phyloP scores from a whole-genome alignment of 2,888 invertebrate genomes.

The Leistus spinibarbis region DNA sequence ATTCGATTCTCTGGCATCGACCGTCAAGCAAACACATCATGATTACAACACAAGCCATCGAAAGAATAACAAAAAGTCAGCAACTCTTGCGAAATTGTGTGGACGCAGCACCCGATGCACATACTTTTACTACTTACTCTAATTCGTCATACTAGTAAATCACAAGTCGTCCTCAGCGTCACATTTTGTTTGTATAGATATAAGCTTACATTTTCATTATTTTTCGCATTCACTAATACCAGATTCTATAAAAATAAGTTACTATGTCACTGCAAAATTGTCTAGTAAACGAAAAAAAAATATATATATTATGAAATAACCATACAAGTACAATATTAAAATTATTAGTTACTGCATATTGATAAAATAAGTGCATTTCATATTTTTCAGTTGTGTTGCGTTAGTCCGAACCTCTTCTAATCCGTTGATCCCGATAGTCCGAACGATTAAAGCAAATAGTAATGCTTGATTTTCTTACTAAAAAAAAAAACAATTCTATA shows the following conservation, averaged over 20 bases:
- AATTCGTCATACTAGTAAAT: background rate
- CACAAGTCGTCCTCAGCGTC: background rate
- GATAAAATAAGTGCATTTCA: too few relatives aligned
- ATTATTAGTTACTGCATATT: too few relatives aligned
- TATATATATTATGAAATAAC: too few relatives aligned
- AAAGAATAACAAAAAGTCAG: slow-evolving; percentile 38
- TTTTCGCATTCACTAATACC: background rate
- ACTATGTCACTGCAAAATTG: too few relatives aligned
- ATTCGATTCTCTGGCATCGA: slow-evolving; percentile 22
- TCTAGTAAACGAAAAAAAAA: too few relatives aligned
- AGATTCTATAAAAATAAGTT: background rate
- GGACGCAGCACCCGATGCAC: slow-evolving; percentile 21
- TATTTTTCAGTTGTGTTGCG: too few relatives aligned
- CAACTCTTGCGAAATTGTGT: slow-evolving; percentile 34
- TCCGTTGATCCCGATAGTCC: too few relatives aligned
- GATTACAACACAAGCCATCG: slow-evolving; percentile 20
- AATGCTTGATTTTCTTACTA: too few relatives aligned
- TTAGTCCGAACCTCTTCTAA: too few relatives aligned
- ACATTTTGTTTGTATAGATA: background rate
- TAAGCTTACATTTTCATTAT: background rate
- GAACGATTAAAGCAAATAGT: too few relatives aligned
- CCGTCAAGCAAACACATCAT: background rate
- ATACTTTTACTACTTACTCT: slow-evolving; percentile 3
- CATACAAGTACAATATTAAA: too few relatives aligned
- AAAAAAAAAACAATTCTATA: too few relatives aligned